Conservation (phyloP, 2,888 invertebrate species). For the Corbicula japonica region DNA sequence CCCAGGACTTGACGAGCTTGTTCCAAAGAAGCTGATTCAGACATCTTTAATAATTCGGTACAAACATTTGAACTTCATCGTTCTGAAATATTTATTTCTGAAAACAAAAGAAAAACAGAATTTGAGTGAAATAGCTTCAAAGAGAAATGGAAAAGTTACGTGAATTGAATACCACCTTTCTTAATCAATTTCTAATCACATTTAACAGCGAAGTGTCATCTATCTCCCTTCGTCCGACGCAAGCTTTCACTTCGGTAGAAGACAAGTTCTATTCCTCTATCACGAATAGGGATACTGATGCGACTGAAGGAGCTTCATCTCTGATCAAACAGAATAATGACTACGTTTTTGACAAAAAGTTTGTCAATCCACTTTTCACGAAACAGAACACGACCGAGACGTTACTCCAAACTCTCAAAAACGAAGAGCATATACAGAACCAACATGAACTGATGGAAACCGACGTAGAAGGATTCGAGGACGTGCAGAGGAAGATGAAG, state of each 20-base stretch:
- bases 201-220: conserved; percentile 5
- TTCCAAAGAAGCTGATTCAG: neutral
- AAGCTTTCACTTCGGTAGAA: neutral
- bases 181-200: conserved; percentile 9
- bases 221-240: neutral
- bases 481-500: conserved; percentile 18
- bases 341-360: conserved; percentile 23
- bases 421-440: conserved; percentile 16
- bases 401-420: conserved; percentile 1
- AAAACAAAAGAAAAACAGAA: neutral
- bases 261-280: conserved; percentile 30
- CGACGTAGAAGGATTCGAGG: neutral
- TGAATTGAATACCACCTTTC: neutral
- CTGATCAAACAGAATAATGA: conserved; percentile 19
- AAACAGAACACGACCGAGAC: conserved; percentile 13
- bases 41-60: neutral
- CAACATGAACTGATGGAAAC: neutral
- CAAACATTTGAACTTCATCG: neutral
- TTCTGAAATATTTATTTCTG: neutral
- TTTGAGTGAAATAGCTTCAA: no score
- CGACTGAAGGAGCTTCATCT: neutral
- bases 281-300: neutral
- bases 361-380: conserved; percentile 19
- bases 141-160: conserved; percentile 1
- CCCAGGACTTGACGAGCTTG: neutral